Evolutionary conservation across 1,140 invertebrate species (phyloP).

Genomic region (Venustaconcha ellipsiformis): DNA sequence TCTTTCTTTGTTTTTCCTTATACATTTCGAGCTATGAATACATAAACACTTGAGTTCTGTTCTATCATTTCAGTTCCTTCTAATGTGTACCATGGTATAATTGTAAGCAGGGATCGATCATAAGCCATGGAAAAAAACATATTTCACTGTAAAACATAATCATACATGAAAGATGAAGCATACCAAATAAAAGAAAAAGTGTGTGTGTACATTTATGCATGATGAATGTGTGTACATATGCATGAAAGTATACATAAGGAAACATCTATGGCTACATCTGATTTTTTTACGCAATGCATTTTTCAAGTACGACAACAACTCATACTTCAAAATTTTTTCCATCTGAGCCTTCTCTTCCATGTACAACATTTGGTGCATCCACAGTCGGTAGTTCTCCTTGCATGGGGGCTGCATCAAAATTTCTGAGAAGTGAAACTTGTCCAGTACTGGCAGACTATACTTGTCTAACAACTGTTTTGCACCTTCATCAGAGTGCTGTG

Average conservation of each 20-base stretch:
- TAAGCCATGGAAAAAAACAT: no score
- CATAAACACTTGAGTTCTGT: no score
- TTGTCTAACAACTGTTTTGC: conserved; percentile 71
- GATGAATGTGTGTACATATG: not conserved
- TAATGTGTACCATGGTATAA: no score
- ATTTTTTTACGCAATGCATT: not conserved
- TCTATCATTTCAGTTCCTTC: no score
- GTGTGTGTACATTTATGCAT: no score
- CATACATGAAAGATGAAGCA: no score
- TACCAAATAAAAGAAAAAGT: no score
- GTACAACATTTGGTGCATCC: conserved; percentile 83
- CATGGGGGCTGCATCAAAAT: conserved; percentile 77
- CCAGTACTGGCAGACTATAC: conserved; percentile 78
- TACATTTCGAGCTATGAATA: no score
- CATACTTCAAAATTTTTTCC: conserved; percentile 76
- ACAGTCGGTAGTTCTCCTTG: conserved; percentile 80
- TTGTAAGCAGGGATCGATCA: no score
- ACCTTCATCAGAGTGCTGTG: conserved; percentile 31
- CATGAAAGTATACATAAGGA: not conserved
- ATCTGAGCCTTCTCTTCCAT: conserved; percentile 85
- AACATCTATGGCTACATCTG: not conserved
- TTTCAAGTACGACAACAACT: not conserved
- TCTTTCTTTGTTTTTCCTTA: no score
- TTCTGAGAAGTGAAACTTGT: conserved; percentile 79
- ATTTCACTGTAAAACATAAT: no score